Percentiles rank a stretch among this genome's conserved stretches.
Evolutionary conservation across 2,888 invertebrate species (phyloP).

Genomic region (Ceriagrion tenellum): DNA sequence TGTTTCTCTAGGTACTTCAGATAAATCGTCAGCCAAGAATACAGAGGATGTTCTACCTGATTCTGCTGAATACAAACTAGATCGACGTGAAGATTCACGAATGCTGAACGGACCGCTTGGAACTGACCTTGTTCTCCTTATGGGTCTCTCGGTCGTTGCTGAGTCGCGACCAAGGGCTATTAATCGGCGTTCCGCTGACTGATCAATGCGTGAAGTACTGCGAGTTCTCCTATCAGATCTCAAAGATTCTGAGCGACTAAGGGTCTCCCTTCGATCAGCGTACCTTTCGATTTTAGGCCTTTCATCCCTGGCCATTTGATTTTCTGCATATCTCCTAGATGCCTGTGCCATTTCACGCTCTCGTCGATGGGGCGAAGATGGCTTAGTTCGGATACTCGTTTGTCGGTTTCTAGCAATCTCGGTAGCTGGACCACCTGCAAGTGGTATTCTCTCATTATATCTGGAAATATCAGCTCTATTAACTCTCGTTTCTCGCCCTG

Average conservation of each 20-base stretch:
- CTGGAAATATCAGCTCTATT: too few species aligned
- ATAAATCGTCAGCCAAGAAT: neutral
- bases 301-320: neutral
- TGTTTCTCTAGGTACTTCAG: neutral
- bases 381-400: neutral
- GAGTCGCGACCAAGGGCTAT: neutral
- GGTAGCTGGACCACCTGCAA: too few species aligned
- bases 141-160: neutral
- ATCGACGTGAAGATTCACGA: neutral
- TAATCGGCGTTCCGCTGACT: neutral
- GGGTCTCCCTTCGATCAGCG: neutral
- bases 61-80: neutral
- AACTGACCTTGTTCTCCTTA: neutral
- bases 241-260: neutral
- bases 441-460: too few species aligned
- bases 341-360: neutral
- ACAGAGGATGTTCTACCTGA: neutral
- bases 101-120: neutral
- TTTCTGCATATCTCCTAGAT: neutral
- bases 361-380: neutral
- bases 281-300: neutral
- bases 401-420: neutral
- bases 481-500: too few species aligned
- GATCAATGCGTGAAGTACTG: neutral
- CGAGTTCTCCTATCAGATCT: neutral